Percentiles rank a stretch among this genome's conserved stretches.
These are phyloP conservation scores for Bombus pyrosoma DNA, from an alignment of 1,140 invertebrate species.

Conservation along the genomic window DNA sequence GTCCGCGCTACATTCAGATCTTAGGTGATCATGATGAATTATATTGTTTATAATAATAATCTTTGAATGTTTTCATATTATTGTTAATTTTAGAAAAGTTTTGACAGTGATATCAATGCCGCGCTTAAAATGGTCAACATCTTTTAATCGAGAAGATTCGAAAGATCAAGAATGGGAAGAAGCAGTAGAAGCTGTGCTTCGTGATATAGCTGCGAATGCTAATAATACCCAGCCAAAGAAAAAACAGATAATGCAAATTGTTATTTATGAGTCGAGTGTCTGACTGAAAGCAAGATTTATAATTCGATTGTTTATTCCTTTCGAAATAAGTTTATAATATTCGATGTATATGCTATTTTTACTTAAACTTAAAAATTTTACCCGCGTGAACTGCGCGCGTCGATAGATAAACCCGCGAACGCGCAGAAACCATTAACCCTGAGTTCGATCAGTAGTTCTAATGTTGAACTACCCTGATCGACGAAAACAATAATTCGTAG, in stretches of 20 bases:
- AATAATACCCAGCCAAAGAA: slow-evolving; percentile 81
- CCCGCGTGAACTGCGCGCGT: slow-evolving; percentile 24
- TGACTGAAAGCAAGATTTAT: slow-evolving; percentile 40
- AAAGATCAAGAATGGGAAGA: slow-evolving; percentile 86
- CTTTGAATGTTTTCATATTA: slow-evolving; percentile 55
- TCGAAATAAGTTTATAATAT: neutral
- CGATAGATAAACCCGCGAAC: neutral
- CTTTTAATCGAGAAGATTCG: slow-evolving; percentile 64
- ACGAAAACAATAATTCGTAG: slow-evolving; percentile 49
- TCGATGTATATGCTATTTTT: neutral
- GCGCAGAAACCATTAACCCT: slow-evolving; percentile 23
- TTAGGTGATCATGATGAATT: slow-evolving; percentile 80
- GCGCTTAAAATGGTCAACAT: slow-evolving; percentile 73
- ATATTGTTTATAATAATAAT: neutral
- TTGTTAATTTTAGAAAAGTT: slow-evolving; percentile 67
- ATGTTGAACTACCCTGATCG: slow-evolving; percentile 32
- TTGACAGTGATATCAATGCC: slow-evolving; percentile 75
- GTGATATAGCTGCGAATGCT: slow-evolving; percentile 85
- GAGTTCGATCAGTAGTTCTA: slow-evolving; percentile 42
- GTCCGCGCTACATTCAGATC: slow-evolving; percentile 86
- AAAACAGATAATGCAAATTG: slow-evolving; percentile 89
- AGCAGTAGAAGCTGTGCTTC: slow-evolving; percentile 88
- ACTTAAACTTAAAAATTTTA: neutral
- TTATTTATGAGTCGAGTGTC: slow-evolving; percentile 88
- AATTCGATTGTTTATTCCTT: neutral